Conservation (phyloP, 2,113 vertebrate species). For the Narcine bancroftii region DNA sequence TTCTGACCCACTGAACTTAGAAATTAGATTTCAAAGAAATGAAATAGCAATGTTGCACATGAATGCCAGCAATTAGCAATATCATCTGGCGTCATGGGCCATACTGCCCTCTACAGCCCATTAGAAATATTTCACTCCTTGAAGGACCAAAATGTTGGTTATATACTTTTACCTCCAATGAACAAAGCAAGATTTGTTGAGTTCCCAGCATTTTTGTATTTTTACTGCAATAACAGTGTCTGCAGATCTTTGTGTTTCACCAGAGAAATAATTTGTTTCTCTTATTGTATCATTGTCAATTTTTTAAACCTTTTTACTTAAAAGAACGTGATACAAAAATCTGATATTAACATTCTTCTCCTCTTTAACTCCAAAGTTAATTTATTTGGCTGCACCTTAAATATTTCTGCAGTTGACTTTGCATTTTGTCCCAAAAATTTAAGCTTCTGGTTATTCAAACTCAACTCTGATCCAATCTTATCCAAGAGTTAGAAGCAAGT, state of each 20-base stretch:
- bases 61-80: background rate
- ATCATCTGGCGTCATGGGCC: background rate
- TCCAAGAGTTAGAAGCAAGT: no score
- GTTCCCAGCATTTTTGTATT: no score
- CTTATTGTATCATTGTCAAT: background rate
- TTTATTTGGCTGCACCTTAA: background rate
- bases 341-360: background rate
- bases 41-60: background rate
- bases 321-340: background rate
- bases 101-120: constrained; percentile 34
- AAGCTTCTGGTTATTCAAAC: background rate
- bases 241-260: no score
- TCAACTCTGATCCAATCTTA: background rate
- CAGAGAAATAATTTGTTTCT: no score
- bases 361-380: background rate
- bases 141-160: no score
- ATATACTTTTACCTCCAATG: no score
- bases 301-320: background rate
- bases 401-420: background rate
- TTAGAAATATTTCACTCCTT: background rate
- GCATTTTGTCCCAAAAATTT: background rate
- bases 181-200: no score
- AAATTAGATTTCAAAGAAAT: background rate
- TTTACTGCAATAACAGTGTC: no score
- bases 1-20: background rate